Evolutionary conservation across 2,113 vertebrate genomes (phyloP).

Genomic region (Choloepus hoffmanni): DNA sequence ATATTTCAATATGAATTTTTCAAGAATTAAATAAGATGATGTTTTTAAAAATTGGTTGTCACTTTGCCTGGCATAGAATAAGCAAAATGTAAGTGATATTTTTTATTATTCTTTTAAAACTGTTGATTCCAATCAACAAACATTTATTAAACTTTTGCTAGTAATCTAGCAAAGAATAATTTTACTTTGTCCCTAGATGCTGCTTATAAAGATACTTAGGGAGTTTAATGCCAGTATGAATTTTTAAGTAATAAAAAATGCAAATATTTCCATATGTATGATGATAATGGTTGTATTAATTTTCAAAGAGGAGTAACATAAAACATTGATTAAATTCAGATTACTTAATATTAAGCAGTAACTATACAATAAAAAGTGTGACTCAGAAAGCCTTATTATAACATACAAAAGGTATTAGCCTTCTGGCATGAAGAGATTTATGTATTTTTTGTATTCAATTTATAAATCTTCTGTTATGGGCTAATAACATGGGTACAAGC

Average conservation of each 20-base stretch:
- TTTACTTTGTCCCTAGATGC: background rate
- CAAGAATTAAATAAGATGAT: slow-evolving; percentile 2
- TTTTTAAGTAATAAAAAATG: slow-evolving; percentile 49
- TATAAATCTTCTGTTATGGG: background rate
- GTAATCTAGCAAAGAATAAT: slow-evolving; percentile 22
- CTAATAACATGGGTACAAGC: background rate
- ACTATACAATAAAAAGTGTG: background rate
- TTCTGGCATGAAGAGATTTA: slow-evolving; percentile 3
- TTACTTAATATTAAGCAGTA: slow-evolving; percentile 17
- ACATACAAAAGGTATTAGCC: background rate
- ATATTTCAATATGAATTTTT: background rate
- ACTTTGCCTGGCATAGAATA: background rate
- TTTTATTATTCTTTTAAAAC: slow-evolving; percentile 29
- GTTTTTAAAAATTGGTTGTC: slow-evolving; percentile 23
- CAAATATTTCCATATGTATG: slow-evolving; percentile 43
- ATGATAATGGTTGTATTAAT: background rate
- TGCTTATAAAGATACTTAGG: background rate
- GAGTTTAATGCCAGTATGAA: background rate
- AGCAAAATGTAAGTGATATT: background rate
- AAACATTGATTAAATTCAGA: slow-evolving; percentile 39
- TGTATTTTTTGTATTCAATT: slow-evolving; percentile 13
- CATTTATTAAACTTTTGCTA: background rate
- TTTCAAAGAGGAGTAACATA: slow-evolving; percentile 38
- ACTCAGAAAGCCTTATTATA: background rate
- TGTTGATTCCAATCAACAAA: background rate